Percentiles rank a stretch among this genome's conserved stretches.
These are phyloP conservation scores for Euzetes globulus DNA, from an alignment of 2,888 invertebrate genomes.

Conservation along the genomic window DNA sequence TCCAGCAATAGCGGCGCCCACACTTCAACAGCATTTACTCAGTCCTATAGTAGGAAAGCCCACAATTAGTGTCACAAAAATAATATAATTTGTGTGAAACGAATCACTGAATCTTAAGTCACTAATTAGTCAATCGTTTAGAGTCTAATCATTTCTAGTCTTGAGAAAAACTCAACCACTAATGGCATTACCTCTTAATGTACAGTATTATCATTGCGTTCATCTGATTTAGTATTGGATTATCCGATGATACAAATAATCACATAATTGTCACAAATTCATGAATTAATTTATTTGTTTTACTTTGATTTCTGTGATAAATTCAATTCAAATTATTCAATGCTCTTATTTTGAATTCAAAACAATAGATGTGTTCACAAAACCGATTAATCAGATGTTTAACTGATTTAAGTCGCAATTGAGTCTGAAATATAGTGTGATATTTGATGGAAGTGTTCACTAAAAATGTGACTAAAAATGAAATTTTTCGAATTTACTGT, in stretches of 20 bases:
- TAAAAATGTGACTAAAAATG: no score
- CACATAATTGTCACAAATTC: not conserved
- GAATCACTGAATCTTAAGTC: not conserved
- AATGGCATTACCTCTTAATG: not conserved
- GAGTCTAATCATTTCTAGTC: conserved; percentile 15
- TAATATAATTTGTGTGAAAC: not conserved
- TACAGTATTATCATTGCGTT: conserved; percentile 13
- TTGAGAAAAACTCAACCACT: not conserved
- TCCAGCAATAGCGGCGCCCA: conserved; percentile 34
- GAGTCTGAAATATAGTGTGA: no score
- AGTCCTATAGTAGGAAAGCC: conserved; percentile 33
- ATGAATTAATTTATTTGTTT: not conserved
- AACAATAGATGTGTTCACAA: not conserved
- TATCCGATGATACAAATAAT: not conserved
- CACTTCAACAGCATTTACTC: conserved; percentile 35
- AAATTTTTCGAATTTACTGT: no score
- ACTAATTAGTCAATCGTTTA: not conserved
- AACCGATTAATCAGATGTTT: not conserved
- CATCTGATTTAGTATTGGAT: no score
- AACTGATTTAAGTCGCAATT: no score
- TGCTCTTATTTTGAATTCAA: not conserved
- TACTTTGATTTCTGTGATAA: conserved; percentile 21
- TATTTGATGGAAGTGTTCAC: no score
- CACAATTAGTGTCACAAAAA: conserved; percentile 23
- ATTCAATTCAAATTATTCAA: not conserved